Percentiles rank a stretch among this genome's conserved stretches.
Conservation (phyloP, 2,113 vertebrate genomes). For the Nyctereutes procyonoides region DNA sequence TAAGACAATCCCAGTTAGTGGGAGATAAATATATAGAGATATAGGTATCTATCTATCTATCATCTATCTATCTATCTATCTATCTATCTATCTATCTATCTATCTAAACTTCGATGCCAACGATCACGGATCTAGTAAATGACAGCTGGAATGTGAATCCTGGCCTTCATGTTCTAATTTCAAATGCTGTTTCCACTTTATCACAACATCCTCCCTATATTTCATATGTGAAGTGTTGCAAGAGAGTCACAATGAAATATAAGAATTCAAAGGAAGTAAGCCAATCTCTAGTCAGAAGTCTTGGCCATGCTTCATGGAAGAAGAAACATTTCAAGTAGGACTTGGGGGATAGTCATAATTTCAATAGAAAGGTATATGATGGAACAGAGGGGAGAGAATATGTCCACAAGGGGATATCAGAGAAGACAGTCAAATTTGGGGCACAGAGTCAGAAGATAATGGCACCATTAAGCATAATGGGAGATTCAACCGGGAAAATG, state of each 20-base stretch:
- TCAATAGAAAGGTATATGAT: neutral
- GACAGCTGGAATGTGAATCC: neutral
- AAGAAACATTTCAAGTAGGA: neutral
- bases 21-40: neutral
- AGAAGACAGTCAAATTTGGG: neutral
- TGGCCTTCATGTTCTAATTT: neutral
- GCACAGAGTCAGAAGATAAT: neutral
- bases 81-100: too few species aligned
- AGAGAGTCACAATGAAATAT: neutral
- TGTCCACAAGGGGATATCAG: neutral
- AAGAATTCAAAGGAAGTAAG: neutral
- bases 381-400: neutral
- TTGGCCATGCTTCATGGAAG: neutral
- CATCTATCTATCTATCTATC: too few species aligned
- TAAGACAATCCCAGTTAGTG: neutral
- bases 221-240: slow-evolving; percentile 8
- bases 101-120: neutral
- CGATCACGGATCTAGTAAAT: slow-evolving; percentile 7
- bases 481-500: neutral
- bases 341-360: neutral
- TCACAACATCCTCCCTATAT: neutral
- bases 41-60: too few species aligned
- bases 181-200: neutral
- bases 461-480: neutral
- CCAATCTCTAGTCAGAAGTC: neutral